Percentiles rank a stretch among this genome's conserved stretches.
phyloP scores from a whole-genome alignment of 2,797 vertebrate genomes.

The Diplodus puntazzo region DNA sequence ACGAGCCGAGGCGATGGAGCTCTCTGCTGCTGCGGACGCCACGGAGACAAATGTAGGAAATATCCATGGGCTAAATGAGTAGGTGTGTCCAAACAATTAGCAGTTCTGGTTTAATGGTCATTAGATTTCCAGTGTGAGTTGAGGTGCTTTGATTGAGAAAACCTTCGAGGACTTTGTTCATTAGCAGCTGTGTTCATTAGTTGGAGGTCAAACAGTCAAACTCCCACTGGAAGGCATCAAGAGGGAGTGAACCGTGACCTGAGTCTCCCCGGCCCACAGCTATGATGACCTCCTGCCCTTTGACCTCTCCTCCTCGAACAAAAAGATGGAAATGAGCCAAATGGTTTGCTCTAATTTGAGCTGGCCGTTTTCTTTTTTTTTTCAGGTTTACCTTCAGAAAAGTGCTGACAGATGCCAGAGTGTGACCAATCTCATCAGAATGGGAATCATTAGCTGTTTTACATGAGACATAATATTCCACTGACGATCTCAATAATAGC shows the following conservation, averaged over 20 bases:
- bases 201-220: conserved; percentile 49
- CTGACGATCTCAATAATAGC: no score
- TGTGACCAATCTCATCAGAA: no score
- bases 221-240: conserved; percentile 22
- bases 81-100: conserved; percentile 49
- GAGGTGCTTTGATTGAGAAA: conserved; percentile 40
- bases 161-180: conserved; percentile 42
- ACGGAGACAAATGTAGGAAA: conserved; percentile 28
- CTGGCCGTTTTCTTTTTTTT: background rate
- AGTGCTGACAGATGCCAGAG: background rate
- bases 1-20: background rate
- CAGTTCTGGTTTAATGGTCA: conserved; percentile 20
- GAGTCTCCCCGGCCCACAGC: background rate
- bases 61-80: conserved; percentile 35
- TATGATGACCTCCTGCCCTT: conserved; percentile 42
- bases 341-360: conserved; percentile 7
- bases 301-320: background rate
- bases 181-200: conserved; percentile 54
- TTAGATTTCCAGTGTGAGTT: conserved; percentile 30
- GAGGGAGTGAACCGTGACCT: conserved; percentile 22
- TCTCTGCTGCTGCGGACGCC: conserved; percentile 2
- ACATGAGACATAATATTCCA: no score
- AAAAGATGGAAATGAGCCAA: background rate
- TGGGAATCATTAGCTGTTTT: no score
- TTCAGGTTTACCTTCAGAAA: background rate